phyloP scores from a whole-genome alignment of 2,888 invertebrate genomes.

The Pterobdella sp. region DNA sequence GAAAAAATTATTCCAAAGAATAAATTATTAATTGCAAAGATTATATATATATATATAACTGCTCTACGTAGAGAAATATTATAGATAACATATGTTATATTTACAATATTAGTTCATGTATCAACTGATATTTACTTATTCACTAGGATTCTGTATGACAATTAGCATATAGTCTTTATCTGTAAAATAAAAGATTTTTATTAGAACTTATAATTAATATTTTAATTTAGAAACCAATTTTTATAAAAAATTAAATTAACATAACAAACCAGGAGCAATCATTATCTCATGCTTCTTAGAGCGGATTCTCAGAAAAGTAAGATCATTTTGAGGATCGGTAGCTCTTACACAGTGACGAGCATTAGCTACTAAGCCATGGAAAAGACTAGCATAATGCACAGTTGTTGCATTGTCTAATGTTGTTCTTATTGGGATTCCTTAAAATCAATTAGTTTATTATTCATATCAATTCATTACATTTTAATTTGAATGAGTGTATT shows the following conservation, averaged over 20 bases:
- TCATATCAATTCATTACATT: background rate
- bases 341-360: constrained; percentile 83
- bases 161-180: constrained; percentile 37
- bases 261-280: constrained; percentile 71
- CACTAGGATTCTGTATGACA: constrained; percentile 37
- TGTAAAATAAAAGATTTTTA: constrained; percentile 26
- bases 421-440: constrained; percentile 54
- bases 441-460: background rate
- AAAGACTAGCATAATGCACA: constrained; percentile 82
- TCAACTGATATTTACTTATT: constrained; percentile 14
- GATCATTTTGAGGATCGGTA: constrained; percentile 85
- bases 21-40: too few relatives aligned
- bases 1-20: too few relatives aligned
- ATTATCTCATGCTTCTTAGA: constrained; percentile 95
- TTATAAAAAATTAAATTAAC: background rate
- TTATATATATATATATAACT: too few relatives aligned
- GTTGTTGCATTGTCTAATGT: constrained; percentile 85
- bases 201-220: background rate
- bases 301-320: constrained; percentile 83
- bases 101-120: background rate
- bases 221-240: background rate
- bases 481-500: background rate
- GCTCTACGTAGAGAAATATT: too few relatives aligned
- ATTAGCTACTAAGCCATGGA: constrained; percentile 75
- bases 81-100: too few relatives aligned